Base-by-base conservation (phyloP, 1,140 invertebrate species). In the Leptoteleia sp. region DNA sequence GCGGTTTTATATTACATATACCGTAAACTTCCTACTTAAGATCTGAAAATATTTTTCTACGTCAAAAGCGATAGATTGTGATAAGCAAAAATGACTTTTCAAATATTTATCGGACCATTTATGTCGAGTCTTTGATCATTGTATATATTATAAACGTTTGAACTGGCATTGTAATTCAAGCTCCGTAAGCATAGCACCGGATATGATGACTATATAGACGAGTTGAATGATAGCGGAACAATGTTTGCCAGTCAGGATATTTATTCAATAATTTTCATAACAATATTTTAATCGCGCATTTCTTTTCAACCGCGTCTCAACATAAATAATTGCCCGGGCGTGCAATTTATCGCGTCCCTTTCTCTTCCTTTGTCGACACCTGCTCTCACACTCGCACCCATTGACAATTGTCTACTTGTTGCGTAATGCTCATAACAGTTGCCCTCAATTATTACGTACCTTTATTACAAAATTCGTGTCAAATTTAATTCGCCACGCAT, bases 121-220 rank as follows among this genome's bases (percentile, higher is more conserved):
- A 45, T 47, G 50, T 40, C 48, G 64, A 45, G 50, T 25, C 64
- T 67, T 67, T 67, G 64, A 67, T 67, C 48, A 17, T 67, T 55
- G 64, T 67, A 67, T 67, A 67, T 67, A 67, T 67, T 67, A 67
- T 67, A 67, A 55, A 55, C 40, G 64, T 47, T 55, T 45, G 40
- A 55, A 47, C 19, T 40, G 50, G 55, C 64, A 67, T 67, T 67
- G 64, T 55, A 67, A 67, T 67, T 67, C 62, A 67, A 67, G 38
- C 48, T 54, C 47, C 48, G 50, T 54, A 67, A 67, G 47, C 62
- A 67, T 67, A 67, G 54, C 48, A 67, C 62, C 62, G 62, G 62
- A 67, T 67, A 67, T 67, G 62, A 67, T 67, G 48, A 38, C 38
- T 15, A 67, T 67, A 67, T 54, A 54, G 62, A 67, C 54, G 62